phyloP scores from a whole-genome alignment of 2,797 vertebrate species.

The Smutsia gigantea region DNA sequence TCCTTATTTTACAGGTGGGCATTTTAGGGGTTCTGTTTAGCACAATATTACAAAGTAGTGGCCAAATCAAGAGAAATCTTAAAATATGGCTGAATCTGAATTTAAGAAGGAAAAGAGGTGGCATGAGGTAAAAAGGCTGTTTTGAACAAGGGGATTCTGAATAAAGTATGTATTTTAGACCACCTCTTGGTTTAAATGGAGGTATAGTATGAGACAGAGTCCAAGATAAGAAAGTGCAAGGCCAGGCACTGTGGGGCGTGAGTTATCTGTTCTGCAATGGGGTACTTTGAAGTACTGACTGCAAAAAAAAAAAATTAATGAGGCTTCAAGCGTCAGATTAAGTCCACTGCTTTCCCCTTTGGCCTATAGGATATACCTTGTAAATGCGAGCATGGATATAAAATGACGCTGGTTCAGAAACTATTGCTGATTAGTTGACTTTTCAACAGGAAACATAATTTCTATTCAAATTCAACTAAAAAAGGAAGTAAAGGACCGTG shows the following conservation, averaged over 20 bases:
- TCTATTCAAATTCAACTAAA: not conserved
- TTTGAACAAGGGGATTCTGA: not conserved
- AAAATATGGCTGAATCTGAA: not conserved
- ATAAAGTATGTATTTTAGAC: not conserved
- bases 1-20: not conserved
- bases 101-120: not conserved
- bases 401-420: conserved; percentile 14
- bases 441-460: not conserved
- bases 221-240: not conserved
- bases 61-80: not conserved
- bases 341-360: not conserved
- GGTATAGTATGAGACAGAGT: not conserved
- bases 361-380: not conserved
- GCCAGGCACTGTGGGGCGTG: not conserved
- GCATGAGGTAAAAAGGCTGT: not conserved
- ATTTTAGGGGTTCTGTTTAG: not conserved
- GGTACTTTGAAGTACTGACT: not conserved
- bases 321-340: not conserved
- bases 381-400: not conserved
- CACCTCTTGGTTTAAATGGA: not conserved
- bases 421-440: not conserved
- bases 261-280: not conserved
- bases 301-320: not conserved
- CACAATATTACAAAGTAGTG: not conserved
- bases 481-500: not conserved